Base-by-base conservation (phyloP, 2,797 vertebrate species). In the Chanos chanos region DNA sequence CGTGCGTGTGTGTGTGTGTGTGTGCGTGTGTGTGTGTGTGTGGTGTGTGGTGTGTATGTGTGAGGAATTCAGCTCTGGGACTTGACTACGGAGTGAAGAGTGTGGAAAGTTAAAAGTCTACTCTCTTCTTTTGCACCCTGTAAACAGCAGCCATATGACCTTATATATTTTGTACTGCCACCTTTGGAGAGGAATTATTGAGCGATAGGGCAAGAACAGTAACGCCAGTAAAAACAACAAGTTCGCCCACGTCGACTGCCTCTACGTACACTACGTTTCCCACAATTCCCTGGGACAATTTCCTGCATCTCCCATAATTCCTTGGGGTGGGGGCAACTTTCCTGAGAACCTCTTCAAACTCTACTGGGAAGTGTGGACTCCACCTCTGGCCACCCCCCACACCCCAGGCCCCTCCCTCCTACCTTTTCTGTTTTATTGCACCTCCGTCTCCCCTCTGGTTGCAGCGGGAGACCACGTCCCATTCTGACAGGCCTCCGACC, bases 281-380 rank as follows among this genome's bases (percentile, higher is more conserved):
- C 16, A 30, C n/a, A 33, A 16, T 5, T 9, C n/a, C 37, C 12
- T 30, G 1, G 58, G 21, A 58, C 47, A 44, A 33, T 43, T 58
- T 25, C 48, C 28, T 45, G 30, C 22, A 9, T 45, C 41, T 12
- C 36, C 1, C 7, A 37, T 24, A 4, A 24, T 41, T 44, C 10
- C 34, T 71, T 77, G n/a, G n/a, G n/a, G n/a, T n/a, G n/a, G n/a
- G n/a, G n/a, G n/a, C n/a, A n/a, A n/a, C n/a, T 61, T 16, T 37
- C 44, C 39, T 53, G 16, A 53, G 45, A 66, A 67, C 39, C 45
- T 70, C 50, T 64, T 52, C 7, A 25, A 63, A 62, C 49, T 31
- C 65, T 37, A 5, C 4, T 64, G 59, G 64, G 49, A 66, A 9
- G 71, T 58, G 30, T 25, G 45, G 65, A 75, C 39, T 55, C 73